Conservation (phyloP, 2,888 invertebrate genomes). For the Petrolisthes cinctipes region DNA sequence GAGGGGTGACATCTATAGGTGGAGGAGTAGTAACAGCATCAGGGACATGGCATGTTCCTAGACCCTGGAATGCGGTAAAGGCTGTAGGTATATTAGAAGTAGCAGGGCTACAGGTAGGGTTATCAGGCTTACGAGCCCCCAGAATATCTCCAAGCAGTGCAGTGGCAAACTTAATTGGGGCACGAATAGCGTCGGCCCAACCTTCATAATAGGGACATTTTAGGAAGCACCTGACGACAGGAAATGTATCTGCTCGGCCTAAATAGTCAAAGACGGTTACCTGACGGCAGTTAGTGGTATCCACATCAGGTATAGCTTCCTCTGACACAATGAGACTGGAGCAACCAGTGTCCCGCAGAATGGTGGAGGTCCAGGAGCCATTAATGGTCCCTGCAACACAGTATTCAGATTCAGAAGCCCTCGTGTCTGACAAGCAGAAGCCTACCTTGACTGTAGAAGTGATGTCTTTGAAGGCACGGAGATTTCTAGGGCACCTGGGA, state of each 20-base stretch:
- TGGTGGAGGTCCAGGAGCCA: not conserved
- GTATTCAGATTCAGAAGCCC: not conserved
- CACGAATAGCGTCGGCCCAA: conserved; percentile 19
- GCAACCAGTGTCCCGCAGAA: not conserved
- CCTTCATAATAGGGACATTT: not conserved
- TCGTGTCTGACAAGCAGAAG: not conserved
- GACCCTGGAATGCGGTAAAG: no score
- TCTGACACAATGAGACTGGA: conserved; percentile 16
- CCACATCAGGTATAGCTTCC: not conserved
- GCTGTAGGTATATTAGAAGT: no score
- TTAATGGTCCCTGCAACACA: conserved; percentile 17
- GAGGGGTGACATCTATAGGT: not conserved
- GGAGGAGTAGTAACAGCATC: not conserved
- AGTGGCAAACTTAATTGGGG: not conserved
- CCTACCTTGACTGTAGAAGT: not conserved
- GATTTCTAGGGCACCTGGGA: conserved; percentile 23
- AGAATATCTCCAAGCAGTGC: no score
- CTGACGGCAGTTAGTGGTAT: no score
- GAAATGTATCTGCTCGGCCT: no score
- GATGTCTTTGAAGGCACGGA: conserved; percentile 16
- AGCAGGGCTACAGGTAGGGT: not conserved
- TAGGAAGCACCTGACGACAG: no score
- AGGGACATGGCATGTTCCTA: not conserved
- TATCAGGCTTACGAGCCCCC: no score
- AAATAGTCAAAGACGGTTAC: no score